A percentile compares a stretch with the other conserved stretches of the same genome.
phyloP scores from a whole-genome alignment of 2,888 invertebrate species.

The Thyatira batis region DNA sequence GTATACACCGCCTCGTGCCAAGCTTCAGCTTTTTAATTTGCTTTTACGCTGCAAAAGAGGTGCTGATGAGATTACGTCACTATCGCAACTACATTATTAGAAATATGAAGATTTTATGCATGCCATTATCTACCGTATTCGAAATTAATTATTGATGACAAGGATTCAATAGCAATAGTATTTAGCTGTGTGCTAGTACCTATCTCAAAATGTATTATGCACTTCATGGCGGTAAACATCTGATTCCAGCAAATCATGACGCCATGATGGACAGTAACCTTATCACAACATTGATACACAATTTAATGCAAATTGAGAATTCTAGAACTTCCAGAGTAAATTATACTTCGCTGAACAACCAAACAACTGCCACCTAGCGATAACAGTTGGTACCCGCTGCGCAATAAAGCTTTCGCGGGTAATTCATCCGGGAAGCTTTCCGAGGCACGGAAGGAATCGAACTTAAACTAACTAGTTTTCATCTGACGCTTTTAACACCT shows the following conservation, averaged over 20 bases:
- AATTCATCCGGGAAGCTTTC: neutral
- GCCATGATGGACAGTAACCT: too few species aligned
- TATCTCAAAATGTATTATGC: too few species aligned
- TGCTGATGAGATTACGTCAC: constrained; percentile 3
- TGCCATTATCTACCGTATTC: neutral
- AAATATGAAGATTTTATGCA: neutral
- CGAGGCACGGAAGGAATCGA: neutral
- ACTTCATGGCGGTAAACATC: too few species aligned
- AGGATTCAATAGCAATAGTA: too few species aligned
- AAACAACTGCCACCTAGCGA: constrained; percentile 3
- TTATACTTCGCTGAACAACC: neutral
- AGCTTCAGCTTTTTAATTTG: constrained; percentile 2
- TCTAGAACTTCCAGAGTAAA: neutral
- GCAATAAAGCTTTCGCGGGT: neutral
- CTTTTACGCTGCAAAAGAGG: constrained; percentile 2
- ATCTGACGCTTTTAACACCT: neutral
- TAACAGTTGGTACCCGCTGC: neutral
- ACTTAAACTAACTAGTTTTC: neutral
- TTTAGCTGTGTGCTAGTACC: too few species aligned
- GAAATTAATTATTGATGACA: neutral
- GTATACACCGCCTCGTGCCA: neutral
- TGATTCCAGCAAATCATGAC: too few species aligned
- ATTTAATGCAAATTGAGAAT: neutral
- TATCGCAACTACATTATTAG: constrained; percentile 2
- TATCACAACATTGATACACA: too few species aligned